Evolutionary conservation across 2,113 vertebrate species (phyloP), one percentile per base, ranked within the genome.

Genomic region (Mixornis gularis): DNA sequence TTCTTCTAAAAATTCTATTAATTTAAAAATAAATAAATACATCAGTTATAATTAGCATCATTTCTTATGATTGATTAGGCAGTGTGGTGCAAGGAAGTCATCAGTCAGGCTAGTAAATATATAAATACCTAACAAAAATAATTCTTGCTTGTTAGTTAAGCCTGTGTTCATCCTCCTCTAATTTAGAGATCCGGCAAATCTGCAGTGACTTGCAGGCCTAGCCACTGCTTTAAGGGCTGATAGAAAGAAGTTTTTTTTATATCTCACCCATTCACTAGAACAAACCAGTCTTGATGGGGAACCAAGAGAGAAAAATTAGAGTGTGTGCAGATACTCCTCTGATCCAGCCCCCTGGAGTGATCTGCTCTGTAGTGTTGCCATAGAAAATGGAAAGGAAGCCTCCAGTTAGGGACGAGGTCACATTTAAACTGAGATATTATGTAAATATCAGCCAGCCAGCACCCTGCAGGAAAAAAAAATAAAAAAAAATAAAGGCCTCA

Each of bases 361-460:
- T 74, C 40, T 48, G 27, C 29, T 92, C 78, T 63, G 43, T 43
- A 15, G 70, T 69, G 89, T 94, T 95, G 92, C 89, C 84, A 95
- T 65, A 93, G 92, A 85, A 93, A 95, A 95, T 10, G 43, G 51
- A 79, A 92, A 87, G 81, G 70, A 92, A 95, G 34, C 70, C 78
- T 92, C 53, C 89, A 82, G 65, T 93, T 92, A 92, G 65, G 80
- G 69, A 90, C 90, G 87, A 94, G 94, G 93, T 95, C 92, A 88
- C 77, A 69, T 84, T 74, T 72, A 78, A 90, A 73, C 80, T 51
- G 77, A 49, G 77, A 46, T 88, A 90, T 94, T 95, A 94, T 94
- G 84, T 95, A 94, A 96, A 94, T 95, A 90, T 7, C 87, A 76
- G 36, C 40, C 84, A 78, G 69, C 9, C 53, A 40, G 82, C 48